Evolutionary conservation across 2,113 vertebrate genomes (phyloP), one percentile per base, ranked within the genome.

Genomic region (Laticauda colubrina): DNA sequence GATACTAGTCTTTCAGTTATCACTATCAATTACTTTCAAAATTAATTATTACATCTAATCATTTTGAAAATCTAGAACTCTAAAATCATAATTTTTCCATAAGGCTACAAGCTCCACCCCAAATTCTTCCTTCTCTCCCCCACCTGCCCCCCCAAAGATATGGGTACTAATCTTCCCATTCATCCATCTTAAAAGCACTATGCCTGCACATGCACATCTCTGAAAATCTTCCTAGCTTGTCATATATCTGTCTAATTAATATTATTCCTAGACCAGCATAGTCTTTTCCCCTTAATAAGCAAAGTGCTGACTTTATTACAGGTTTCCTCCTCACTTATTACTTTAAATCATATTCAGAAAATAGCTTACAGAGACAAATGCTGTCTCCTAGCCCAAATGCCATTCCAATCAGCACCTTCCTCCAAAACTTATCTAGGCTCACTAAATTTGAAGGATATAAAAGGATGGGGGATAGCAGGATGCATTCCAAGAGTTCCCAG

Each of bases 211-310:
- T 91, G 95, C 96, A 96, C 95, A 95, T 96, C 94, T 96, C 91
- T 54, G 87, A 90, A 94, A 96, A 9, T 51, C 95, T 96, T 94
- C 97, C 96, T 95, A 94, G 93, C 94, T 96, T 94, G 95, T 97
- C 93, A 98, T 97, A 97, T 97, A 98, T 97, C 97, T 98, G 97
- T 96, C 97, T 98, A 98, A 98, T 98, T 98, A 98, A 98, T 97
- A 97, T 97, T 97, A 97, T 97, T 97, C 95, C 98, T 97, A 97
- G 97, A 97, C 97, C 92, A 97, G 97, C 96, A 96, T 95, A 97
- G 97, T 97, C 97, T 97, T 98, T 98, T 97, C 97, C 97, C 97
- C 97, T 98, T 98, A 98, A 98, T 98, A 98, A 98, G 97, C 97
- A 98, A 97, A 98, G 96, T 98, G 98, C 97, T 98, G 97, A 98